Evolutionary conservation across 2,888 invertebrate species (phyloP).

Genomic region (Stomorhina lunata): DNA sequence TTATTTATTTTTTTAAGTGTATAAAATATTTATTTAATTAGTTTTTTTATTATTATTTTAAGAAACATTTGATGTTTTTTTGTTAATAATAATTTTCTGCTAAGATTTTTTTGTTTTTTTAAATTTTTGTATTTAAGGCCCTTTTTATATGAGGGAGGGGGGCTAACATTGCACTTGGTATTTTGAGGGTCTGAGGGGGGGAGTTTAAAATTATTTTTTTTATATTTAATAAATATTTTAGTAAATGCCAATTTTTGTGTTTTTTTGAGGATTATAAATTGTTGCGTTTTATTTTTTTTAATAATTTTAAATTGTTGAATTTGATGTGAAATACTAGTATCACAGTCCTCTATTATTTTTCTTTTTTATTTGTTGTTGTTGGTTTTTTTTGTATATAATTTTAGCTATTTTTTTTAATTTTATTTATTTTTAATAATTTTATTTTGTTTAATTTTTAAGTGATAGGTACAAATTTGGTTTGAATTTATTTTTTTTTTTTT

Average conservation of each 20-base stretch:
- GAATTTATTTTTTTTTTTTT: slow-evolving; percentile 58
- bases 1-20: slow-evolving; percentile 33
- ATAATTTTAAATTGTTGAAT: slow-evolving; percentile 60
- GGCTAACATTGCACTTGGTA: slow-evolving; percentile 65
- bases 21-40: slow-evolving; percentile 57
- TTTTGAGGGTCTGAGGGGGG: slow-evolving; percentile 38
- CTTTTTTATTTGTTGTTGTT: slow-evolving; percentile 54
- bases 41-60: slow-evolving; percentile 45
- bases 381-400: slow-evolving; percentile 61
- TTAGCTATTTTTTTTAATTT: slow-evolving; percentile 53
- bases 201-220: slow-evolving; percentile 36
- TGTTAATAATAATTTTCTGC: slow-evolving; percentile 40
- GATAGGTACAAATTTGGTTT: slow-evolving; percentile 68
- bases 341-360: slow-evolving; percentile 68
- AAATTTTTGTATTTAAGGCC: slow-evolving; percentile 54
- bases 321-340: slow-evolving; percentile 69
- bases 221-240: slow-evolving; percentile 8
- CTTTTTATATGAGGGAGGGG: slow-evolving; percentile 23
- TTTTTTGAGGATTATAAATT: slow-evolving; percentile 52
- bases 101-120: slow-evolving; percentile 32
- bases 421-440: slow-evolving; percentile 11
- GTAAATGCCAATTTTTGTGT: slow-evolving; percentile 53
- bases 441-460: slow-evolving; percentile 33
- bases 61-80: slow-evolving; percentile 65
- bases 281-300: slow-evolving; percentile 49